These are phyloP conservation scores for Silurus glanis DNA, from an alignment of 2,113 vertebrate species.

Conservation along the genomic window DNA sequence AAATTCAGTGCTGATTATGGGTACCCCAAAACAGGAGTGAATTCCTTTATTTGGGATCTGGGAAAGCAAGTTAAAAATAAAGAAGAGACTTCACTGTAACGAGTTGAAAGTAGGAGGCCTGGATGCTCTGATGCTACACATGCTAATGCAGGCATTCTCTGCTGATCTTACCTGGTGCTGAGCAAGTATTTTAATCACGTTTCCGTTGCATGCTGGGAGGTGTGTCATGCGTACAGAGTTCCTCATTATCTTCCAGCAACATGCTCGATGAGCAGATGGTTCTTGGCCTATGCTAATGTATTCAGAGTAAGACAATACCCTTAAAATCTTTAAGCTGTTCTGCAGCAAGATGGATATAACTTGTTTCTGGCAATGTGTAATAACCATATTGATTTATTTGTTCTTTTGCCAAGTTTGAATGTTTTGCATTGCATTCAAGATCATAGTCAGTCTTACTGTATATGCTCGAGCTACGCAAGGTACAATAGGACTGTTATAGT, in stretches of 20 bases:
- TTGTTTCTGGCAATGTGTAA: background rate
- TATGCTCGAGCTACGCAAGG: background rate
- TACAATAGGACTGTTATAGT: background rate
- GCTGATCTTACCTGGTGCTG: slow-evolving; percentile 20
- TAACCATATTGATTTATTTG: slow-evolving; percentile 32
- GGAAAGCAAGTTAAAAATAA: background rate
- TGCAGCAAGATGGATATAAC: slow-evolving; percentile 9
- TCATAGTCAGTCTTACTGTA: no score
- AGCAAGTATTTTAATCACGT: slow-evolving; percentile 36
- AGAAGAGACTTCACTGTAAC: background rate
- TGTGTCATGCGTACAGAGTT: slow-evolving; percentile 1
- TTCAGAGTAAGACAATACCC: slow-evolving; percentile 41
- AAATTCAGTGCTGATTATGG: no score
- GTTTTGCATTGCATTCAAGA: background rate
- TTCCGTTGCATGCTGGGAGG: slow-evolving; percentile 40
- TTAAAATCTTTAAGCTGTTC: background rate
- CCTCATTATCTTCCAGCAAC: slow-evolving; percentile 42
- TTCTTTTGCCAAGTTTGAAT: slow-evolving; percentile 8
- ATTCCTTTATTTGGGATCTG: no score
- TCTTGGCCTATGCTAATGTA: slow-evolving; percentile 41
- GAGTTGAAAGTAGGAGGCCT: slow-evolving; percentile 1
- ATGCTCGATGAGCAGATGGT: slow-evolving; percentile 47
- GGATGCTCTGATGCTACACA: slow-evolving; percentile 9
- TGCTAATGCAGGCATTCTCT: slow-evolving; percentile 28
- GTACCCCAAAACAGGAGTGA: no score